Conservation (phyloP, 2,797 vertebrate species). For the Pangasius larnaudii region DNA sequence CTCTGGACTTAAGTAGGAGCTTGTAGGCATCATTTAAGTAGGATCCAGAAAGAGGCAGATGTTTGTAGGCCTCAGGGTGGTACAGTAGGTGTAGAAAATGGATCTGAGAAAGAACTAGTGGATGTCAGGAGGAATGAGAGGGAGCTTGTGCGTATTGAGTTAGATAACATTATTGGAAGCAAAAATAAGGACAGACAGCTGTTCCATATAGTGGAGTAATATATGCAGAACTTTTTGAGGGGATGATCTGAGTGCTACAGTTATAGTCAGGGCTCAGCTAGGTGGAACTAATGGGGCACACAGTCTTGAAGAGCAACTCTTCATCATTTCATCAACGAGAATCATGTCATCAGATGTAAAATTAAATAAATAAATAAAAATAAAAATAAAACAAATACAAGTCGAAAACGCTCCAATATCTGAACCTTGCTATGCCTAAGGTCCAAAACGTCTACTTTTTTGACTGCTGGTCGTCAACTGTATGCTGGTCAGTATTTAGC, state of each 20-base stretch:
- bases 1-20: background rate
- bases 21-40: constrained; percentile 7
- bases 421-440: background rate
- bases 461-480: background rate
- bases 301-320: background rate
- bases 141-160: background rate
- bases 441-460: background rate
- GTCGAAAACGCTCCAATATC: background rate
- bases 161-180: background rate
- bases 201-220: background rate
- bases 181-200: background rate
- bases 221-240: background rate
- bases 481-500: background rate
- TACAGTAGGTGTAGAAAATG: too few species aligned
- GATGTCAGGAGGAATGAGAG: background rate
- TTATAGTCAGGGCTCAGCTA: background rate
- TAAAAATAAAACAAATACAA: background rate
- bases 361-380: background rate
- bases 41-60: background rate
- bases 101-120: background rate
- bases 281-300: background rate
- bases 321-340: background rate
- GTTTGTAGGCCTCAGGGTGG: background rate
- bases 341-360: background rate
- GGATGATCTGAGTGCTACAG: background rate